Evolutionary conservation across 2,888 invertebrate genomes (phyloP).

Genomic region (Meteorus colon): DNA sequence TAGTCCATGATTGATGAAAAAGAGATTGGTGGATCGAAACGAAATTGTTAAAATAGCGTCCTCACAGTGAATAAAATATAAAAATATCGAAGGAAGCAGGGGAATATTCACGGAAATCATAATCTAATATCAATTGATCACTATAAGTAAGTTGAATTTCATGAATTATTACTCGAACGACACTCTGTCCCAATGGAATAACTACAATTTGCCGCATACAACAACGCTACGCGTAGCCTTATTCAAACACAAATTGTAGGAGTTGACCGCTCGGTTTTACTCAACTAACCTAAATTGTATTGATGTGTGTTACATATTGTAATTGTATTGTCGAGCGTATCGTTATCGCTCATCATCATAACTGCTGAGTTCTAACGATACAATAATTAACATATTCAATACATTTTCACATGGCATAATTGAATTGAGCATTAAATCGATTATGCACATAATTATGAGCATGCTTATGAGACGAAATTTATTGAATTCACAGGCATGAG

Average conservation of each 20-base stretch:
- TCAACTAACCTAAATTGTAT: background rate
- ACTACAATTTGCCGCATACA: slow-evolving; percentile 9
- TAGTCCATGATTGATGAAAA: slow-evolving; percentile 19
- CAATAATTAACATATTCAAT: background rate
- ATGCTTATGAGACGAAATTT: background rate
- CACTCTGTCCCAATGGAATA: background rate
- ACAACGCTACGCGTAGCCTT: background rate
- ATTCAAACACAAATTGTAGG: background rate
- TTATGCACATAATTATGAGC: background rate
- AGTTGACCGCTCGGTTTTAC: background rate
- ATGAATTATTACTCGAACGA: background rate
- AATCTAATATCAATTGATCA: background rate
- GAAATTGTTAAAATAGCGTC: slow-evolving; percentile 24
- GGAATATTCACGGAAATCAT: slow-evolving; percentile 4
- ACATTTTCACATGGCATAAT: background rate
- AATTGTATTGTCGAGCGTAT: background rate
- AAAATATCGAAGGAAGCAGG: background rate
- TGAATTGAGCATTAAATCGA: background rate
- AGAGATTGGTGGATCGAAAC: slow-evolving; percentile 8
- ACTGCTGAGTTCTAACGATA: background rate
- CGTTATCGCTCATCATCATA: background rate
- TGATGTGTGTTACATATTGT: background rate
- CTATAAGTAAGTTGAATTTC: slow-evolving; percentile 19
- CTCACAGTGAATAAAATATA: slow-evolving; percentile 9
- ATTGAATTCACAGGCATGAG: slow-evolving; percentile 76